Conservation (phyloP, 2,113 vertebrate species). For the Spea bombifrons region DNA sequence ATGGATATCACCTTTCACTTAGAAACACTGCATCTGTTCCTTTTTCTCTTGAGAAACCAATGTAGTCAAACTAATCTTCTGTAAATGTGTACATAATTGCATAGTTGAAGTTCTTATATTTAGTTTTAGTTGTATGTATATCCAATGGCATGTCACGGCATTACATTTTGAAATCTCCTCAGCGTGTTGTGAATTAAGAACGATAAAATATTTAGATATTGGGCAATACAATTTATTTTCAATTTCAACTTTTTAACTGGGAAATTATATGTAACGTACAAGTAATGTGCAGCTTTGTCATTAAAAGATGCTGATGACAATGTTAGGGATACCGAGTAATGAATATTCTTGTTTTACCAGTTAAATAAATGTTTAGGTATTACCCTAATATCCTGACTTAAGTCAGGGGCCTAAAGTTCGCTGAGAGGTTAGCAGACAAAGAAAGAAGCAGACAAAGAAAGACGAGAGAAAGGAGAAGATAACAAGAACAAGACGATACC, state of each 20-base stretch:
- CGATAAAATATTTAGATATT: neutral
- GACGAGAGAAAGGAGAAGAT: no score
- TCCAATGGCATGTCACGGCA: neutral
- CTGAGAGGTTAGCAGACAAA: no score
- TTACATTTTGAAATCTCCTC: neutral
- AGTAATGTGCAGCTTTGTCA: neutral
- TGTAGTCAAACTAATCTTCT: constrained; percentile 21
- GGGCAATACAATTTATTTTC: neutral
- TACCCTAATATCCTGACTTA: neutral
- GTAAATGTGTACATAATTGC: constrained; percentile 27
- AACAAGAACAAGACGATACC: no score
- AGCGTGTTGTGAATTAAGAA: neutral
- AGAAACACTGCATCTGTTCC: neutral
- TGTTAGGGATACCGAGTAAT: neutral
- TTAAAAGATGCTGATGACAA: neutral
- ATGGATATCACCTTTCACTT: neutral
- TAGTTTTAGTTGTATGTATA: neutral
- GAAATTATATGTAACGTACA: neutral
- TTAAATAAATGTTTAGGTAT: neutral
- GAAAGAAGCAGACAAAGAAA: no score
- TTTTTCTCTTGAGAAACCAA: constrained; percentile 19
- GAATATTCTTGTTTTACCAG: no score
- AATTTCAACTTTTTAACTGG: neutral
- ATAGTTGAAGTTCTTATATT: constrained; percentile 8
- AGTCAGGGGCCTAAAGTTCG: no score